Base-by-base conservation (phyloP, 1,140 invertebrate species). In the Chrysomallon squamiferum region DNA sequence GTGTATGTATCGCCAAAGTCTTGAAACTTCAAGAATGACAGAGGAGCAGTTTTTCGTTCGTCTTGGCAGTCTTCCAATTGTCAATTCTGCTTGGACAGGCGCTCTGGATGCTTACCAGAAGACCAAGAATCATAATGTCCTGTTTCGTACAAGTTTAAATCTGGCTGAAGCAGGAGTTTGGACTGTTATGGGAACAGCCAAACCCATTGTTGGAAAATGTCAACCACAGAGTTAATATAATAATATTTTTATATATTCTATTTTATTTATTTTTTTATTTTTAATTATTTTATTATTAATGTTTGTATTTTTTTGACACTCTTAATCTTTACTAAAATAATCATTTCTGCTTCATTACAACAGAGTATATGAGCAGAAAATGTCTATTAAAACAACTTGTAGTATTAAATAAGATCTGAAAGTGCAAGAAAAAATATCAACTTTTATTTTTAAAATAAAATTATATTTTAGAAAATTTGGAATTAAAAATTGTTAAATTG, bases 161-260 rank as follows among this genome's bases (percentile, higher is more conserved):
- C 27, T 72, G 57, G 73, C 70, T 6, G 73, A 75, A 52, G 49
- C 50, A 13, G 49, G 70, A 29, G 65, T 70, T 9, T 66, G 65
- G 22, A 68, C 62, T 7, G 65, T 72, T 4, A 59, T 58, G 2
- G 56, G 45, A 9, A 65, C 70, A 15, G 58, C 73, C 3, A 59
- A 64, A 41, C 73, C 73, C 18, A 50, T 72, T 18, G 62, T 72
- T 15, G 65, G 66, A 15, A 69, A 65, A 43, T 68, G 62, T 43
- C 66, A 74, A 35, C 64, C 64, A 20, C 69, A 72, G 38, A 65
- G 73, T 74, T 67, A 67, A 67, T 68, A 22, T 41, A 20, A 15
- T 41, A 57, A 6, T 73, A 43, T 59, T 58, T 38, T 38, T 38
- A n/a, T n/a, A n/a, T n/a, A n/a, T n/a, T n/a, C n/a, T n/a, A n/a